Conservation (phyloP, 1,140 invertebrate genomes). For the Drosophila guanche region DNA sequence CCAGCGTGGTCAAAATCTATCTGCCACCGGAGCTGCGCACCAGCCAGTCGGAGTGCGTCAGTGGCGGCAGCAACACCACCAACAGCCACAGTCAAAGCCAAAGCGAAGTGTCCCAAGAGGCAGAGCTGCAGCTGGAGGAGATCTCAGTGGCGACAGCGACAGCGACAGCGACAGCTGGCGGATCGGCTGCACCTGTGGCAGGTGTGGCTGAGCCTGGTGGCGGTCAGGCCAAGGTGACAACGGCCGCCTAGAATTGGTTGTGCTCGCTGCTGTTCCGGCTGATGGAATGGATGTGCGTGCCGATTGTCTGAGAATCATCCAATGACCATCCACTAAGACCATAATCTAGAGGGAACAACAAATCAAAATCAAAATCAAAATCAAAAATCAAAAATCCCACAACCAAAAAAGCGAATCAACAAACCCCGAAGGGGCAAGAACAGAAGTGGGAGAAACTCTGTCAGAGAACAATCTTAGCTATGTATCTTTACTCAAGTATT, state of each 20-base stretch:
- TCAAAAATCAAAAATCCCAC: slow-evolving; percentile 10
- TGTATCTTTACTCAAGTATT: slow-evolving; percentile 82
- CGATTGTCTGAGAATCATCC: slow-evolving; percentile 67
- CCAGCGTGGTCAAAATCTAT: slow-evolving; percentile 86
- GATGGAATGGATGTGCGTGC: slow-evolving; percentile 81
- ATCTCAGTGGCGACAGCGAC: slow-evolving; percentile 24
- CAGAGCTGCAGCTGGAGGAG: slow-evolving; percentile 32
- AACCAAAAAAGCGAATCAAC: slow-evolving; percentile 23
- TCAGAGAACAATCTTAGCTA: slow-evolving; percentile 59
- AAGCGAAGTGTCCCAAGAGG: slow-evolving; percentile 3
- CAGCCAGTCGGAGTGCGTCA: slow-evolving; percentile 49
- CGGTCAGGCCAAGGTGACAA: slow-evolving; percentile 55
- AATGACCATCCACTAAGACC: slow-evolving; percentile 42
- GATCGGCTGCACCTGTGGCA: not conserved
- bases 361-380: slow-evolving; percentile 12
- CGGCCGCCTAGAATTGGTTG: slow-evolving; percentile 81
- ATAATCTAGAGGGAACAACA: slow-evolving; percentile 48
- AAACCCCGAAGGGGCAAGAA: slow-evolving; percentile 37
- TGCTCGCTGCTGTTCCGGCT: slow-evolving; percentile 80
- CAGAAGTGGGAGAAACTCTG: slow-evolving; percentile 27
- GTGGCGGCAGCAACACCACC: slow-evolving; percentile 32
- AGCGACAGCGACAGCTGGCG: not conserved
- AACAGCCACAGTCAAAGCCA: not conserved
- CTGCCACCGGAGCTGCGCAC: slow-evolving; percentile 86
- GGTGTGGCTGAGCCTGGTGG: slow-evolving; percentile 40